A percentile compares a stretch with the other conserved stretches of the same genome.
These are phyloP conservation scores for Argyrosomus regius DNA, from an alignment of 2,797 vertebrate species.

Conservation along the genomic window DNA sequence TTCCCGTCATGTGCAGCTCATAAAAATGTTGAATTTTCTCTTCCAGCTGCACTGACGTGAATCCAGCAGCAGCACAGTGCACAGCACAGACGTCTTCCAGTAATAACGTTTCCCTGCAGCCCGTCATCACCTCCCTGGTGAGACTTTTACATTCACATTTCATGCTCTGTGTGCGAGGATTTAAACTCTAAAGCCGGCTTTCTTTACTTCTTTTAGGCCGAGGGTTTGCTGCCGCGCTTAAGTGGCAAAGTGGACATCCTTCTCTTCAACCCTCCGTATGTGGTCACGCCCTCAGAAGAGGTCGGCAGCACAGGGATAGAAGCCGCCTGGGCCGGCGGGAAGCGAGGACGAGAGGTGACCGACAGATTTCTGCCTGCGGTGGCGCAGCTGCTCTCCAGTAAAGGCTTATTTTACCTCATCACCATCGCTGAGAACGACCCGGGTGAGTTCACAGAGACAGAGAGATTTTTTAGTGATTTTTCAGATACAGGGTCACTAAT, in stretches of 20 bases:
- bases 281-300: constrained; percentile 94
- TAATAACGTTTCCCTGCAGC: constrained; percentile 89
- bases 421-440: constrained; percentile 93
- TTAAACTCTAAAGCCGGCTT: accelerated
- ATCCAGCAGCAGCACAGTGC: constrained; percentile 89
- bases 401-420: constrained; percentile 93
- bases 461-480: accelerated
- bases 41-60: constrained; percentile 93
- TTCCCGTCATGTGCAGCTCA: accelerated
- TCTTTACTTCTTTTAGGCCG: constrained; percentile 77
- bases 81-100: constrained; percentile 88
- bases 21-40: not conserved
- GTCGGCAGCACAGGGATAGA: constrained; percentile 90
- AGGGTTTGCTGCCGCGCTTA: constrained; percentile 89
- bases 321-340: constrained; percentile 95
- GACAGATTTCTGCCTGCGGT: constrained; percentile 91
- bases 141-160: constrained; percentile 37
- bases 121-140: constrained; percentile 93
- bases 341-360: constrained; percentile 92
- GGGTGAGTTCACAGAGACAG: constrained; percentile 78
- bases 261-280: constrained; percentile 96
- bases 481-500: accelerated
- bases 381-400: constrained; percentile 88
- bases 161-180: not conserved
- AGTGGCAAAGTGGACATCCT: constrained; percentile 91